A percentile compares a stretch with the other conserved stretches of the same genome.
These are phyloP conservation scores for Papilio polytes DNA, from an alignment of 1,140 invertebrate genomes.

Conservation along the genomic window DNA sequence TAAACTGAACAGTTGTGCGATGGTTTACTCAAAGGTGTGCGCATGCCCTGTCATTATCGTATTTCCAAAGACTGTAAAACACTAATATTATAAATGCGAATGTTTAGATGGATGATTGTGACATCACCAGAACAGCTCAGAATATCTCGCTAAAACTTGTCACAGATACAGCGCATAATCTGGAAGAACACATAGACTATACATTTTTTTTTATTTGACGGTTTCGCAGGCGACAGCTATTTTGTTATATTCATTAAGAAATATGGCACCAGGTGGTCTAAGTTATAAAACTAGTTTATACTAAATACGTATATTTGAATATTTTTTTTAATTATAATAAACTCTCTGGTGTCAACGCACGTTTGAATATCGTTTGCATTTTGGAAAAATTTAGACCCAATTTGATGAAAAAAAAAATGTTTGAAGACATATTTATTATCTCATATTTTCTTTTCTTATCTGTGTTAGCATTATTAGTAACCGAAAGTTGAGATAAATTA, in stretches of 20 bases:
- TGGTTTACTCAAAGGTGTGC: too few relatives aligned
- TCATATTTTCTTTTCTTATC: not conserved
- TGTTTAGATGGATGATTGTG: too few relatives aligned
- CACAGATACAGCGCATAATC: too few relatives aligned
- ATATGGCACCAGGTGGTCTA: not conserved
- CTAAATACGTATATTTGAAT: not conserved
- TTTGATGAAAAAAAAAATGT: not conserved
- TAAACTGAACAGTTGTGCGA: too few relatives aligned
- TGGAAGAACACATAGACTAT: too few relatives aligned
- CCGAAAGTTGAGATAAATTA: not conserved
- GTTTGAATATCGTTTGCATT: not conserved
- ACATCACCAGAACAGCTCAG: too few relatives aligned
- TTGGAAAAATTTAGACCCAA: not conserved
- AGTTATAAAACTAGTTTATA: not conserved
- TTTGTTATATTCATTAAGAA: not conserved
- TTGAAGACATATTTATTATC: not conserved
- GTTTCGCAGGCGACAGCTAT: too few relatives aligned
- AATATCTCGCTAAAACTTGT: too few relatives aligned
- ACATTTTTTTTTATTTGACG: too few relatives aligned
- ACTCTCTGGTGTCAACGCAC: conserved; percentile 6
- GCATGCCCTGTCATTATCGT: too few relatives aligned
- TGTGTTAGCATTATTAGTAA: not conserved
- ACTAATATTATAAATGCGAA: too few relatives aligned
- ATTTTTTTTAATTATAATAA: not conserved
- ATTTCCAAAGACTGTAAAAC: too few relatives aligned